phyloP scores from a whole-genome alignment of 1,140 invertebrate species.

The Drosophila funebris region DNA sequence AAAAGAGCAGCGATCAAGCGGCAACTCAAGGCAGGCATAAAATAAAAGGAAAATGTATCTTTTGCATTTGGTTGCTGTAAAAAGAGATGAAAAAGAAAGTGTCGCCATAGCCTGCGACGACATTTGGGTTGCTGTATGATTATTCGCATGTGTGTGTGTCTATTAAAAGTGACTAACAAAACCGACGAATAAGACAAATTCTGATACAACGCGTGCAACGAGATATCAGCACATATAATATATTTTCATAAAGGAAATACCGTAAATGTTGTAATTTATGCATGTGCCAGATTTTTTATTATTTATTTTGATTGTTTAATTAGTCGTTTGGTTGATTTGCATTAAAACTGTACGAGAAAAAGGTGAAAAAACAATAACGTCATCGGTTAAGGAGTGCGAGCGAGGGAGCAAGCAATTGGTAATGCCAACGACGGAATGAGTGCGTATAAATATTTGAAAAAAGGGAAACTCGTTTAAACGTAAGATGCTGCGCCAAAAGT shows the following conservation, averaged over 20 bases:
- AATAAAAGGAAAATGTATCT: constrained; percentile 52
- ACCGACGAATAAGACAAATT: constrained; percentile 50
- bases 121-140: constrained; percentile 27
- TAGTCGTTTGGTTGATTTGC: constrained; percentile 58
- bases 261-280: constrained; percentile 25
- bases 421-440: constrained; percentile 15
- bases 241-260: constrained; percentile 16
- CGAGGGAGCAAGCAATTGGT: background rate
- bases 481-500: constrained; percentile 48
- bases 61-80: constrained; percentile 46
- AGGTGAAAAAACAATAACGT: constrained; percentile 71
- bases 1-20: constrained; percentile 47
- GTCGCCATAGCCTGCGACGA: constrained; percentile 46
- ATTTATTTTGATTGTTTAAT: constrained; percentile 73
- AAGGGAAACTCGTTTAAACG: constrained; percentile 29
- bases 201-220: constrained; percentile 19
- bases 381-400: constrained; percentile 42
- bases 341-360: constrained; percentile 30
- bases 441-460: constrained; percentile 27
- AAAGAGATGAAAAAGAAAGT: constrained; percentile 77
- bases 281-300: constrained; percentile 28
- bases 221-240: background rate
- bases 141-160: constrained; percentile 41
- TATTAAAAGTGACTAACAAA: constrained; percentile 69
- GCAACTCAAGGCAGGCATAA: constrained; percentile 32